phyloP scores from a whole-genome alignment of 35 echinoderm and acorn worm genomes.

The Apostichopus japonicus region DNA sequence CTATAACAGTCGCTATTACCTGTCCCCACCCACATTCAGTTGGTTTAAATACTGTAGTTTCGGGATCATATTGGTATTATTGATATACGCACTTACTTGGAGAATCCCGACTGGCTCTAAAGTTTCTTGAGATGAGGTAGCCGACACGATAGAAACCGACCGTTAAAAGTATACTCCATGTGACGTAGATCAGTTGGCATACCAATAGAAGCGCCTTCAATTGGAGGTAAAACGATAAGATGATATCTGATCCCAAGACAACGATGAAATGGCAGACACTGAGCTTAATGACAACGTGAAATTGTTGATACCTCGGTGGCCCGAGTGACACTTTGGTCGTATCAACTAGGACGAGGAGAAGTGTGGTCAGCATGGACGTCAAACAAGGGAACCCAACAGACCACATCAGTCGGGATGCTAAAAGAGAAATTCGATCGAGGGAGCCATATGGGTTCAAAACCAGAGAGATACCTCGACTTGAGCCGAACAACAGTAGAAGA shows the following conservation, averaged over 20 bases:
- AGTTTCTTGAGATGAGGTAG: conserved; percentile 74
- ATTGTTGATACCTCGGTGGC: conserved; percentile 88
- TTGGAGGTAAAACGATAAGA: conserved; percentile 65
- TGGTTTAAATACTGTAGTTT: no score
- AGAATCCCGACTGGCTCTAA: conserved; percentile 62
- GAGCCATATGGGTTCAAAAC: conserved; percentile 86
- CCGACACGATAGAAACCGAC: conserved; percentile 77
- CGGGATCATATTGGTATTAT: no score
- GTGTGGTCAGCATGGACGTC: conserved; percentile 74
- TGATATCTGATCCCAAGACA: conserved; percentile 75
- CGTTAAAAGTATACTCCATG: conserved; percentile 76
- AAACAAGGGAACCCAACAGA: conserved; percentile 89
- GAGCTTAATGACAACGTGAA: conserved; percentile 56
- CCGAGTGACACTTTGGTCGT: conserved; percentile 92
- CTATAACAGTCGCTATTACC: no score
- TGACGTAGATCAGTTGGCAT: conserved; percentile 82
- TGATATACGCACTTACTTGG: conserved; percentile 9
- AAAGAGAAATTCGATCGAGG: conserved; percentile 41
- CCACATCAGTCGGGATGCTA: conserved; percentile 86
- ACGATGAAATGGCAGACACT: conserved; percentile 71
- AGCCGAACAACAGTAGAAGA: conserved; percentile 65
- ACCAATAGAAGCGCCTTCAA: conserved; percentile 71
- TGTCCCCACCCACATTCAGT: no score
- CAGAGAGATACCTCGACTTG: conserved; percentile 71
- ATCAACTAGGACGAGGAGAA: conserved; percentile 82